Conservation (phyloP, 1,140 invertebrate species). For the Aphelenchoides fujianensis region DNA sequence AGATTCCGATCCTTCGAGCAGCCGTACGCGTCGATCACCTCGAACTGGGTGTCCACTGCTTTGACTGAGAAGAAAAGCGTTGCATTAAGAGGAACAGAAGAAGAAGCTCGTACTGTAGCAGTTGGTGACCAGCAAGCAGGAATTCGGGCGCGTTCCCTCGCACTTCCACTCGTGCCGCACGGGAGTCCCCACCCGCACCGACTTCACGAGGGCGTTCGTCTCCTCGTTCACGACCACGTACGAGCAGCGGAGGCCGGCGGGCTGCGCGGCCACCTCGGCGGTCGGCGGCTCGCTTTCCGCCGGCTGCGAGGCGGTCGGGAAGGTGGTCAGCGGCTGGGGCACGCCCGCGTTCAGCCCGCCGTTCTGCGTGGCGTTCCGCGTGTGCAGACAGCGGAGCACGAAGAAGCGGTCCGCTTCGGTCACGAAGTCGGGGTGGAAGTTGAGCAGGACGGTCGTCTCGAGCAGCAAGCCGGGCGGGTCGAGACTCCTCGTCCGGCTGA, state of each 20-base stretch:
- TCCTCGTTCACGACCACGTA: conserved; percentile 26
- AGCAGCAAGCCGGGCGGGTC: conserved; percentile 39
- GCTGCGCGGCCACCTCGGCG: background rate
- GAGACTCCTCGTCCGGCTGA: conserved; percentile 22
- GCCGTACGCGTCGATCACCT: conserved; percentile 36
- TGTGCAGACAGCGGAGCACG: conserved; percentile 39
- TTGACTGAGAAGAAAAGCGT: too few species aligned
- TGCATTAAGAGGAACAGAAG: too few species aligned
- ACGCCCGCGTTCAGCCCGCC: conserved; percentile 24
- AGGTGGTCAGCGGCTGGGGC: conserved; percentile 19
- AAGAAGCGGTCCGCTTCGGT: conserved; percentile 40
- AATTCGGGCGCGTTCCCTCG: conserved; percentile 3
- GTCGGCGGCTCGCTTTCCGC: conserved; percentile 11
- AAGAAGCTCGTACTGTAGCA: too few species aligned
- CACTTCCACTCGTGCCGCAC: conserved; percentile 41
- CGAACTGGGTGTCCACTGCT: conserved; percentile 27
- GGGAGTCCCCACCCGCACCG: conserved; percentile 21
- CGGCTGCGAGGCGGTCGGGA: background rate
- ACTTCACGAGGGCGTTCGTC: background rate
- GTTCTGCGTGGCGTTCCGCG: conserved; percentile 23
- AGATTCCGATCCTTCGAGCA: conserved; percentile 39
- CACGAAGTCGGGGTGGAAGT: conserved; percentile 45
- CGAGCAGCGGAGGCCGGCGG: conserved; percentile 17
- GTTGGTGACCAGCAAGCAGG: conserved; percentile 41
- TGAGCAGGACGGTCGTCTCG: conserved; percentile 44